phyloP scores from a whole-genome alignment of 2,888 invertebrate species.

The Frankliniella fusca region DNA sequence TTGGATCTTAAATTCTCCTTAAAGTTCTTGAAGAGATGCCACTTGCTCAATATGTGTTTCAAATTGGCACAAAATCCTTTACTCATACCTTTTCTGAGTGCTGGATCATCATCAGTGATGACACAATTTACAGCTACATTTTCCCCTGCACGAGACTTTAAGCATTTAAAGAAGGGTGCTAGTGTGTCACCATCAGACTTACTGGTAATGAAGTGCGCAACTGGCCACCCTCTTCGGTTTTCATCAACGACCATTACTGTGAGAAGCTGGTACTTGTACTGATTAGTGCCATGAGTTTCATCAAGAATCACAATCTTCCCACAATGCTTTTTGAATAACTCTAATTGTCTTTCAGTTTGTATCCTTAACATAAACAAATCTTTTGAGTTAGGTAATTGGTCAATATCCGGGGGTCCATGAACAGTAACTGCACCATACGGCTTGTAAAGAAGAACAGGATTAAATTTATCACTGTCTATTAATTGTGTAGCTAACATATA shows the following conservation, averaged over 20 bases:
- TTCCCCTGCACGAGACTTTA: not conserved
- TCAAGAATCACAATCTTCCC: constrained; percentile 4
- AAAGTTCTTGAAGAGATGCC: too few species aligned
- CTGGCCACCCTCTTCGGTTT: constrained; percentile 33
- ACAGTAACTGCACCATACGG: not conserved
- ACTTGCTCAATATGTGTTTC: constrained; percentile 29
- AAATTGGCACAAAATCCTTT: not conserved
- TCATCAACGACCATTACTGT: constrained; percentile 30
- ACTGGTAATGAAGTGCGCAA: constrained; percentile 33
- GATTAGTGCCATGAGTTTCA: constrained; percentile 33
- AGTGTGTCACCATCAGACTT: constrained; percentile 30
- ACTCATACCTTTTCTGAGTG: constrained; percentile 28
- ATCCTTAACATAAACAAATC: constrained; percentile 33
- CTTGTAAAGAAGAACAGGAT: not conserved
- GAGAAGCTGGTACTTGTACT: constrained; percentile 31
- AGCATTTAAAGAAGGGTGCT: constrained; percentile 29
- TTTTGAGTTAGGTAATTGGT: constrained; percentile 20
- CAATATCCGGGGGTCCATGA: not conserved
- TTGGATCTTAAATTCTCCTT: constrained; percentile 2
- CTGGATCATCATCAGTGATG: constrained; percentile 32
- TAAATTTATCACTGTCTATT: not conserved
- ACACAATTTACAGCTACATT: constrained; percentile 25
- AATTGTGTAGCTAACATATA: not conserved
- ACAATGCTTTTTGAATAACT: not conserved
- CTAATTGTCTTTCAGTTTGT: constrained; percentile 30